Evolutionary conservation across 2,113 vertebrate genomes (phyloP).

Genomic region (Mesoclemmys tuberculata): DNA sequence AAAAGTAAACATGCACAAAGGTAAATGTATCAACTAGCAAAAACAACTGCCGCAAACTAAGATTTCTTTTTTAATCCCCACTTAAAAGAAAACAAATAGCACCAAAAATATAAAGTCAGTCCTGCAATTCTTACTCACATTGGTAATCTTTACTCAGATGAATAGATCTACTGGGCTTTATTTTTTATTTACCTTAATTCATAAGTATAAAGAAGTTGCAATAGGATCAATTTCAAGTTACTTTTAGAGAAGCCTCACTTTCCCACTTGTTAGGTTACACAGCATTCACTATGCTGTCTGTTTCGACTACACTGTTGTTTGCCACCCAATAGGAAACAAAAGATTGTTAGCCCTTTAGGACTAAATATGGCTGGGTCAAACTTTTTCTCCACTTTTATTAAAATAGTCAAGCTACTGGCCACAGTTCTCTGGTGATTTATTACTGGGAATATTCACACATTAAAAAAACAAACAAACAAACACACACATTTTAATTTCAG

Average conservation of each 20-base stretch:
- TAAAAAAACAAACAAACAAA: no score
- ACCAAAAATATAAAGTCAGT: neutral
- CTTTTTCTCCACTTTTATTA: neutral
- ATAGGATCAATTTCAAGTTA: neutral
- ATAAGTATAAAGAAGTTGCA: neutral
- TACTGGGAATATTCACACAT: no score
- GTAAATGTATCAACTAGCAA: neutral
- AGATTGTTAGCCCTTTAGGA: neutral
- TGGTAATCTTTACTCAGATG: neutral
- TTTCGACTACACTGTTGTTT: neutral
- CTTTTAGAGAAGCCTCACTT: neutral
- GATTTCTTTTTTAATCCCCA: neutral
- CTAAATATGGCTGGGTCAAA: neutral
- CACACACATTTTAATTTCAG: no score
- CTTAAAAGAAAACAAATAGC: neutral
- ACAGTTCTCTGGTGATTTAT: neutral
- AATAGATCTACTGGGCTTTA: neutral
- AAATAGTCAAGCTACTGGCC: neutral
- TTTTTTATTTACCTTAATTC: conserved; percentile 10
- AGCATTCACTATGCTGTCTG: rapidly evolving
- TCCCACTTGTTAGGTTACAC: conserved; percentile 4
- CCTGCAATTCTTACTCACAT: neutral
- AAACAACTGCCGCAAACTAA: neutral
- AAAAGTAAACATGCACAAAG: neutral
- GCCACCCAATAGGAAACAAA: neutral